Percentiles rank a stretch among this genome's conserved stretches.
These are phyloP conservation scores for Thyatira batis DNA, from an alignment of 2,888 invertebrate species.

Conservation along the genomic window DNA sequence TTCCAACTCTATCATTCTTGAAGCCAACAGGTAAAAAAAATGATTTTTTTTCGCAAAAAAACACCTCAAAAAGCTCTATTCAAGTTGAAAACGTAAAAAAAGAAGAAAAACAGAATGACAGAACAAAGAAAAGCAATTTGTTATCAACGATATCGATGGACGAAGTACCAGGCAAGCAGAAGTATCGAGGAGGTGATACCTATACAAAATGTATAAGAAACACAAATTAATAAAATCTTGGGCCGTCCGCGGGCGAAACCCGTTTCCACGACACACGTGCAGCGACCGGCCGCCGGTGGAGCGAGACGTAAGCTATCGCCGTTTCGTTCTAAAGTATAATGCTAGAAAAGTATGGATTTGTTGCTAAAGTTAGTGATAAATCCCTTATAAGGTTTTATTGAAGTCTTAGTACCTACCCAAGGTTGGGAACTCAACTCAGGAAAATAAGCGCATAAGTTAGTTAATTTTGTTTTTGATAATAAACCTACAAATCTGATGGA, in stretches of 20 bases:
- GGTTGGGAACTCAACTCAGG: too few species aligned
- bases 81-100: constrained; percentile 47
- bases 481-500: too few species aligned
- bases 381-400: background rate
- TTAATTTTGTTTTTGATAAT: too few species aligned
- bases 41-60: constrained; percentile 6
- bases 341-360: constrained; percentile 55
- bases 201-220: constrained; percentile 45
- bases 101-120: constrained; percentile 50
- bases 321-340: constrained; percentile 54
- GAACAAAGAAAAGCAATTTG: constrained; percentile 78
- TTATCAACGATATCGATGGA: constrained; percentile 75
- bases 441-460: too few species aligned
- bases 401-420: too few species aligned
- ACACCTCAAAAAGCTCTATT: constrained; percentile 3
- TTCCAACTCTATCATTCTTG: background rate
- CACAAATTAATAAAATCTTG: constrained; percentile 81
- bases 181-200: constrained; percentile 51
- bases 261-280: constrained; percentile 78
- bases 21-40: constrained; percentile 4
- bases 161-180: constrained; percentile 58
- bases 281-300: constrained; percentile 58
- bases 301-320: constrained; percentile 36
- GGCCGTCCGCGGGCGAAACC: constrained; percentile 68
- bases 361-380: constrained; percentile 2